Conservation (phyloP, 2,888 invertebrate genomes). For the Archips crataeganus region DNA sequence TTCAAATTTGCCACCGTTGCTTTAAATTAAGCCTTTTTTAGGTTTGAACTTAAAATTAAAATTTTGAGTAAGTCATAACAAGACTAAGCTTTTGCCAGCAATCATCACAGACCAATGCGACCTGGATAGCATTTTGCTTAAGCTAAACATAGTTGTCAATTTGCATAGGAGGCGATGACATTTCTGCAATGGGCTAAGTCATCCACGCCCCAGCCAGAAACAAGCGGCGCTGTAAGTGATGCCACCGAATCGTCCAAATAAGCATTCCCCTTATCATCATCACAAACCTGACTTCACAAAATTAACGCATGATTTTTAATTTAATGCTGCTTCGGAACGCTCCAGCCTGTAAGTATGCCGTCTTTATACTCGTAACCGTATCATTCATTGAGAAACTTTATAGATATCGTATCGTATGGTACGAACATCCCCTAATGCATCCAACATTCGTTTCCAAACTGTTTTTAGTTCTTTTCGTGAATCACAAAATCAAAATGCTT, state of each 20-base stretch:
- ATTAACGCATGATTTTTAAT: conserved; percentile 80
- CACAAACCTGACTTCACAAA: conserved; percentile 72
- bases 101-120: conserved; percentile 20
- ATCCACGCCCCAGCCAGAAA: conserved; percentile 74
- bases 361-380: conserved; percentile 18
- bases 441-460: background rate
- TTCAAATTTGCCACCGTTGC: conserved; percentile 25
- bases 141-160: conserved; percentile 71
- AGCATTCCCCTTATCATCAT: conserved; percentile 64
- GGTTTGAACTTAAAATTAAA: conserved; percentile 5
- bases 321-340: conserved; percentile 82
- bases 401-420: background rate
- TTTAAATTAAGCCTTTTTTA: conserved; percentile 26
- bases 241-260: conserved; percentile 64
- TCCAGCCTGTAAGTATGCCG: conserved; percentile 83
- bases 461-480: background rate
- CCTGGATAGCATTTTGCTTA: conserved; percentile 62
- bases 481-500: background rate
- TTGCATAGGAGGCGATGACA: conserved; percentile 82
- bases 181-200: conserved; percentile 78
- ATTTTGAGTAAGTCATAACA: background rate
- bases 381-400: conserved; percentile 2
- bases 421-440: background rate
- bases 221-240: conserved; percentile 83
- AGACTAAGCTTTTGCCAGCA: conserved; percentile 33